These are phyloP conservation scores for Furcula furcula DNA, from an alignment of 2,888 invertebrate genomes.

Conservation along the genomic window DNA sequence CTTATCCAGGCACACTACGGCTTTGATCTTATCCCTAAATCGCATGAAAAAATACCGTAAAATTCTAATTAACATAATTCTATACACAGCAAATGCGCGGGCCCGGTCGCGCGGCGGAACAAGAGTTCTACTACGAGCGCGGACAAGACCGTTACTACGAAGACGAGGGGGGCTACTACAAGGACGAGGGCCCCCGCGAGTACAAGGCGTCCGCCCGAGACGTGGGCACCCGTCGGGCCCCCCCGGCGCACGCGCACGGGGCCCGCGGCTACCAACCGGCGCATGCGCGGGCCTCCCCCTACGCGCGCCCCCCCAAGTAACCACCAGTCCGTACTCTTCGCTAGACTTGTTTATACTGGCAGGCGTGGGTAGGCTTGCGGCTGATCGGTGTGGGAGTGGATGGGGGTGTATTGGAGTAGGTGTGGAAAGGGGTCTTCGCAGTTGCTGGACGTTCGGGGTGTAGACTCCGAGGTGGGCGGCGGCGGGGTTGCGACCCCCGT, in stretches of 20 bases:
- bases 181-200: conserved; percentile 51
- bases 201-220: conserved; percentile 62
- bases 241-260: conserved; percentile 25
- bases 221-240: conserved; percentile 61
- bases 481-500: no score
- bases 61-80: background rate
- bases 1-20: no score
- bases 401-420: no score
- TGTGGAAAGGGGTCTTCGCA: no score
- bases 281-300: conserved; percentile 56
- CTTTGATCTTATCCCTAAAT: no score
- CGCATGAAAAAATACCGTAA: background rate
- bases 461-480: no score
- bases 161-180: conserved; percentile 60
- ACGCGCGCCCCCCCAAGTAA: conserved; percentile 69
- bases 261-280: conserved; percentile 26
- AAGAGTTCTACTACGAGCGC: conserved; percentile 85
- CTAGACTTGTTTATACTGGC: no score
- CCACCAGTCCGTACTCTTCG: background rate
- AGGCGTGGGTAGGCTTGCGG: no score
- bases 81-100: conserved; percentile 40
- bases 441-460: no score
- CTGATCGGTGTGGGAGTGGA: no score
- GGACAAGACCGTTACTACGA: conserved; percentile 66
- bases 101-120: conserved; percentile 83